These are phyloP conservation scores for Dipodomys merriami DNA, from an alignment of 2,113 vertebrate species.

Conservation along the genomic window DNA sequence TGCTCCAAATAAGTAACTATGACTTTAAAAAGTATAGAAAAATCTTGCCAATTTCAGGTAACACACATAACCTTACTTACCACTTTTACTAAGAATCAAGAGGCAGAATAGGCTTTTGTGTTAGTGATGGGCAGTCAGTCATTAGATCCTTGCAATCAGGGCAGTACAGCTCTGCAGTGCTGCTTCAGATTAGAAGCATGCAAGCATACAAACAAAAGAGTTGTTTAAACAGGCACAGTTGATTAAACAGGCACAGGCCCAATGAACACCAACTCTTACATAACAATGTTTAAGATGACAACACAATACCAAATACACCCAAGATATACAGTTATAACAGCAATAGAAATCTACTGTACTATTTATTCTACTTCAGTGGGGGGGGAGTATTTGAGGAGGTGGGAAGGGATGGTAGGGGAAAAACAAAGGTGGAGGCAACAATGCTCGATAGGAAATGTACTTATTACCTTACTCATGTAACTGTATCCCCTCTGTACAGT, in stretches of 20 bases:
- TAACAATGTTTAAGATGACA: neutral
- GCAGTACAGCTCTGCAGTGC: neutral
- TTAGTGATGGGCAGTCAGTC: neutral
- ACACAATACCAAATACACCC: neutral
- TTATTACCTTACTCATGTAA: no score
- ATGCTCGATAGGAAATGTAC: no score
- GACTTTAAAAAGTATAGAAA: neutral
- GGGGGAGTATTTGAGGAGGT: no score
- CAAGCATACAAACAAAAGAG: neutral
- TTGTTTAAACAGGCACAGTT: neutral
- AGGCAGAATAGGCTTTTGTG: neutral
- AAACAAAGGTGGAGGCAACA: no score
- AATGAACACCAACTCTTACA: neutral
- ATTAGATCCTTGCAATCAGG: neutral
- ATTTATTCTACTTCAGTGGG: no score
- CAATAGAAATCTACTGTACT: no score
- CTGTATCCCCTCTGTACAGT: no score
- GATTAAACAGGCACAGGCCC: neutral
- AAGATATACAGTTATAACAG: neutral
- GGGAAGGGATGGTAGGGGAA: no score
- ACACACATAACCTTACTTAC: neutral
- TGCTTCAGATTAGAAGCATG: neutral
- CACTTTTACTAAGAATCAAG: slow-evolving; percentile 17
- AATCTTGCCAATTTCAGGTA: neutral
- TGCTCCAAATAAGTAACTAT: neutral